Base-by-base conservation (phyloP, 2,888 invertebrate genomes). In the Neoaliturus tenellus region DNA sequence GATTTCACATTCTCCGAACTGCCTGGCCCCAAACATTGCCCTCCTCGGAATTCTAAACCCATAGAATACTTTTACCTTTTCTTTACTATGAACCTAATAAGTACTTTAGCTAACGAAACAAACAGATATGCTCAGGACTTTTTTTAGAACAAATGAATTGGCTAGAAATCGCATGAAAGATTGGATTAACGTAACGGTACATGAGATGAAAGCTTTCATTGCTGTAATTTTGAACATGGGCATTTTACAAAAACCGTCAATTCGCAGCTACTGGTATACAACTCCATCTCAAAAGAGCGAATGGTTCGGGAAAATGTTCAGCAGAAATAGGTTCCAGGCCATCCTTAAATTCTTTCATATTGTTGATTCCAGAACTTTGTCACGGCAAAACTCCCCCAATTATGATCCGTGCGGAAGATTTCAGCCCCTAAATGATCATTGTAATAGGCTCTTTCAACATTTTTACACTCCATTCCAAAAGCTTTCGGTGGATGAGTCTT, bases 121-220 rank as follows among this genome's bases (percentile, higher is more conserved):
- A 83, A 83, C 25, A 58, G 48, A 33, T 80, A 78, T 67, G 83
- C 83, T 25, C 28, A 67, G 33, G 17, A 83, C 17, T 67, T 62
- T 48, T 62, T 83, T 62, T 20, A 25, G 17, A 41, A 62, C n/a
- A n/a, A n/a, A n/a, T n/a, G n/a, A n/a, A n/a, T n/a, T n/a, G n/a
- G n/a, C n/a, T n/a, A n/a, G n/a, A n/a, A n/a, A n/a, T n/a, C n/a
- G n/a, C n/a, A n/a, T n/a, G n/a, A n/a, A n/a, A n/a, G n/a, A n/a
- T n/a, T n/a, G n/a, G n/a, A n/a, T n/a, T n/a, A n/a, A n/a, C n/a
- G n/a, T n/a, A n/a, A n/a, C n/a, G n/a, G n/a, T n/a, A n/a, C n/a
- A n/a, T n/a, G 83, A 83, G 48, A 80, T 83, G 78, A 83, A 83
- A 67, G 83, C 62, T 6, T 83, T 83, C 33, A n/a, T 83, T 23